A percentile compares a stretch with the other conserved stretches of the same genome.
Conservation (phyloP, 2,888 invertebrate genomes). For the Norana najaformis region DNA sequence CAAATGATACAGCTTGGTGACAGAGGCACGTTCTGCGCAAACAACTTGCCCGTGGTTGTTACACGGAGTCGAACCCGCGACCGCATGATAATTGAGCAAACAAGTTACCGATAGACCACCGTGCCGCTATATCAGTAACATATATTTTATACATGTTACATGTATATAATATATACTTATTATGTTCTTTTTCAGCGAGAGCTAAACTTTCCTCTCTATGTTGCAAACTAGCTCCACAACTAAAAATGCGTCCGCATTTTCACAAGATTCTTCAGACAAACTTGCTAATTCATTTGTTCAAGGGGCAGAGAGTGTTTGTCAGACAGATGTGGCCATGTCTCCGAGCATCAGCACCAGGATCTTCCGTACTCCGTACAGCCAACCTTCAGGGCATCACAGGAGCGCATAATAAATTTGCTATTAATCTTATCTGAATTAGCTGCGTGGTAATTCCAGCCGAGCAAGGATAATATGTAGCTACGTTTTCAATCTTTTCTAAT, state of each 20-base stretch:
- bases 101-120: no score
- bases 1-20: no score
- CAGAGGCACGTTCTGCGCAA: no score
- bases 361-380: not conserved
- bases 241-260: not conserved
- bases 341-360: not conserved
- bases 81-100: no score
- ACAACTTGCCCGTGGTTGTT: no score
- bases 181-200: not conserved
- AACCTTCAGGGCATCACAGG: not conserved
- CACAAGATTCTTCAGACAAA: not conserved
- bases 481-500: not conserved
- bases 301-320: not conserved
- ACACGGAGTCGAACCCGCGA: no score
- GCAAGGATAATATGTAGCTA: not conserved
- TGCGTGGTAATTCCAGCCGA: not conserved
- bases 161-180: no score
- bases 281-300: not conserved
- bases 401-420: not conserved
- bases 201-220: not conserved
- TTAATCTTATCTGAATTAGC: slow-evolving; percentile 1
- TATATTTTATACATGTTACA: no score
- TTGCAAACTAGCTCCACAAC: not conserved
- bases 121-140: no score
- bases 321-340: not conserved